phyloP scores from a whole-genome alignment of 2,113 vertebrate genomes.

The Rattus rattus region DNA sequence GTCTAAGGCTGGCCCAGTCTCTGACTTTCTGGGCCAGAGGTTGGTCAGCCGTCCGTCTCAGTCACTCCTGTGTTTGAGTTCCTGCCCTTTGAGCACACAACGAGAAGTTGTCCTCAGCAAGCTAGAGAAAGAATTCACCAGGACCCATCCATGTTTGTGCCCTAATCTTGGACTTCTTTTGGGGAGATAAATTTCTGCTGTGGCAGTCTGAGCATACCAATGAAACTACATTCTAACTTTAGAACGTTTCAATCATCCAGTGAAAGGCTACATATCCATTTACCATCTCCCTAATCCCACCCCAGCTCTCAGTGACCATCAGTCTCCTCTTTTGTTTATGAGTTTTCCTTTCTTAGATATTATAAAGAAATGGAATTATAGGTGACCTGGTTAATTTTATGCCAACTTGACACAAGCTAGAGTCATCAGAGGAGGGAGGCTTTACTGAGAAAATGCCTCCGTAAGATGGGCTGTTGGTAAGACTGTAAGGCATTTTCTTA shows the following conservation, averaged over 20 bases:
- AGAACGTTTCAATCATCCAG: background rate
- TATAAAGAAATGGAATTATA: background rate
- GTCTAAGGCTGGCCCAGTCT: background rate
- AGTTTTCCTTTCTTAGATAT: background rate
- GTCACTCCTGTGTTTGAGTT: background rate
- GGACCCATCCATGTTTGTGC: background rate
- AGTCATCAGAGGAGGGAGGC: background rate
- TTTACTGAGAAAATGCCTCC: background rate
- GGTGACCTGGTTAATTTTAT: background rate
- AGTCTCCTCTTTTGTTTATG: background rate
- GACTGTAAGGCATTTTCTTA: background rate
- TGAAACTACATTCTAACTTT: background rate
- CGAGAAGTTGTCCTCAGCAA: background rate
- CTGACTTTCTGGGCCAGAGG: background rate
- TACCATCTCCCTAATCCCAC: background rate
- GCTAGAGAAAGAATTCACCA: background rate
- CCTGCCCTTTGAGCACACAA: background rate
- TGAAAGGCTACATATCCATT: background rate
- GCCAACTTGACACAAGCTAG: background rate
- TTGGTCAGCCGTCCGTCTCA: background rate
- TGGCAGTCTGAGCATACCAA: background rate
- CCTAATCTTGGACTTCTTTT: background rate
- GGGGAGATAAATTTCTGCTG: background rate
- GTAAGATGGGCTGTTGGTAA: background rate
- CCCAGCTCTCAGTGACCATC: background rate